Evolutionary conservation across 1,140 invertebrate species (phyloP), one percentile per base, ranked within the genome.

Genomic region (Reticulitermes speratus): DNA sequence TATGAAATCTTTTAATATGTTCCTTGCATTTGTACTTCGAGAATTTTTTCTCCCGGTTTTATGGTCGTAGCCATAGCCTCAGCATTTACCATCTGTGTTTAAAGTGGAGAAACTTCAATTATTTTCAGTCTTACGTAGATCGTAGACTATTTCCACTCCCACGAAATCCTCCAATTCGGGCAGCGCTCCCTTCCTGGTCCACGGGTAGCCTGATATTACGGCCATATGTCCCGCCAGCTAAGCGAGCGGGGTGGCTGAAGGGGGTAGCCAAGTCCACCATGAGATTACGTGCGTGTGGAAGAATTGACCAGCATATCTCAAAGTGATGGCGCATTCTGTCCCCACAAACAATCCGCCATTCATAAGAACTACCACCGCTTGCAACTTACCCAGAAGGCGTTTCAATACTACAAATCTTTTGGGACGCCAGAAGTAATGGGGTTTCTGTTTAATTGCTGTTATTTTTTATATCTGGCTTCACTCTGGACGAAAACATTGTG

Each of bases 231-330:
- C 65, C 65, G 25, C n/a, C n/a, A 75, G 65, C 65, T 75, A 75
- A 75, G 65, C 25, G 65, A 30, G n/a, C 25, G 25, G 25, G 65
- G 65, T 25, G n/a, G n/a, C 1, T 25, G 65, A n/a, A 75, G 1
- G 65, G 65, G 65, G 25, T 75, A 30, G n/a, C 52, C 52, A 21
- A 55, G 52, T 55, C 19, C 19, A 16, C 25, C 65, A 75, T 25
- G 65, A 75, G 65, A 75, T 75, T 75, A 75, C 65, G 65, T 30
- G 65, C 25, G 25, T 25, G 65, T 75, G 65, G 65, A 75, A 75
- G 65, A 75, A 75, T 75, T 75, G 65, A 75, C 65, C 65, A 25
- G 65, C 65, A 75, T 75, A 75, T 75, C 65, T 75, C 65, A 75
- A 75, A 30, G 2, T 75, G 65, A 75, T 75, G n/a, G 65, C 25